Conservation (phyloP, 2,113 vertebrate species). For the Indicator maculatus region DNA sequence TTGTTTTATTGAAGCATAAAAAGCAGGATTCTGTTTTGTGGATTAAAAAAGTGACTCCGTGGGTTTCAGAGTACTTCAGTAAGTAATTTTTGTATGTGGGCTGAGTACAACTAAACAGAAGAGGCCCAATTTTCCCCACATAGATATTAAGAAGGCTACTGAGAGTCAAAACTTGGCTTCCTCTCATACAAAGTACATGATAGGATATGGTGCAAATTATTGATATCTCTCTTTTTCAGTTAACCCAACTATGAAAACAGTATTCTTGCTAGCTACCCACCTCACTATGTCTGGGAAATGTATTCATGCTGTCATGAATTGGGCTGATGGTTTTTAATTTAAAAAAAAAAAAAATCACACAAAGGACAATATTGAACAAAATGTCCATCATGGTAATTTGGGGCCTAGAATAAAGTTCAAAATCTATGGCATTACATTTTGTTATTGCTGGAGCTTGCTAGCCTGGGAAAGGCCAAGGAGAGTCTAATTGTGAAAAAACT, state of each 20-base stretch:
- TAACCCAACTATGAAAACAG: not conserved
- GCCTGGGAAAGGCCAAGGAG: constrained; percentile 3
- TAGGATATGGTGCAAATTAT: not conserved
- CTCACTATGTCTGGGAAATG: not conserved
- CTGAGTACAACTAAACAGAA: not conserved
- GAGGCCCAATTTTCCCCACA: not conserved
- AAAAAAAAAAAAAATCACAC: not conserved
- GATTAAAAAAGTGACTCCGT: not conserved
- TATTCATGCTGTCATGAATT: not conserved
- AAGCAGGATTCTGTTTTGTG: not conserved
- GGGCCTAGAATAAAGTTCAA: not conserved
- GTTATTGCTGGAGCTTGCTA: not conserved
- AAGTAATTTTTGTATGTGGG: not conserved
- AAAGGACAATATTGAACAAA: not conserved
- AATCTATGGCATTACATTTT: not conserved
- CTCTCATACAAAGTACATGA: not conserved
- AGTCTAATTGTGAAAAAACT: constrained; percentile 17
- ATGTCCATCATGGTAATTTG: not conserved
- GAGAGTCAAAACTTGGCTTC: constrained; percentile 45
- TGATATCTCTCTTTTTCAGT: not conserved
- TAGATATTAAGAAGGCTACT: not conserved
- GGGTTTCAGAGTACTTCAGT: not conserved
- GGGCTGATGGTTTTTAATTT: not conserved
- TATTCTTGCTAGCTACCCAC: not conserved
- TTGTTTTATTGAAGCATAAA: not conserved